Evolutionary conservation across 2,113 vertebrate species (phyloP).

Genomic region (Typhlomys cinereus): DNA sequence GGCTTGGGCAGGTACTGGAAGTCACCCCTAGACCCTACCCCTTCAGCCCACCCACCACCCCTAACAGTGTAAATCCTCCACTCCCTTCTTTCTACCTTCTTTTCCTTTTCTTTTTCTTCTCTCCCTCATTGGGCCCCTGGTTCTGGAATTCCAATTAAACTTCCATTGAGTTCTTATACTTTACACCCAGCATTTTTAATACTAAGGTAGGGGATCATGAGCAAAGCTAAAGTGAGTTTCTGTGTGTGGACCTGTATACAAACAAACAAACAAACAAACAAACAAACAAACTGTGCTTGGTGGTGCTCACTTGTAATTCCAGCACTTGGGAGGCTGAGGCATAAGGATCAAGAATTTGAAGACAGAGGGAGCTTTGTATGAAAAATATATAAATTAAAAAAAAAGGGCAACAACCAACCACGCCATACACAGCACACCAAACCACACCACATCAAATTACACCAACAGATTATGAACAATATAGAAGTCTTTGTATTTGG

Average conservation of each 20-base stretch:
- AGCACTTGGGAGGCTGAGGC: not conserved
- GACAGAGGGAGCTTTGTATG: not conserved
- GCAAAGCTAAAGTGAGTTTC: not conserved
- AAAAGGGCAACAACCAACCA: not conserved
- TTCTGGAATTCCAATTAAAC: no score
- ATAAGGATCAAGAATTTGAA: not conserved
- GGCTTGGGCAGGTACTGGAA: no score
- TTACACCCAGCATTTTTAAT: not conserved
- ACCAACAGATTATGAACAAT: not conserved
- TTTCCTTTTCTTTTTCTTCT: no score
- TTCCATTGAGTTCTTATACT: no score
- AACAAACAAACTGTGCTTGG: not conserved
- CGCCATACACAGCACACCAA: not conserved
- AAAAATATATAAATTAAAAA: not conserved
- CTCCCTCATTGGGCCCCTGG: no score
- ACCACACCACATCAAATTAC: not conserved
- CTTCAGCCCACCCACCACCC: no score
- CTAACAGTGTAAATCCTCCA: no score
- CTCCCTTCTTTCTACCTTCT: no score
- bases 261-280: not conserved
- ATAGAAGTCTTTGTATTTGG: constrained; percentile 31
- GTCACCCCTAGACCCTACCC: no score
- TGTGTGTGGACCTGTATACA: not conserved
- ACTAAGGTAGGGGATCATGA: not conserved
- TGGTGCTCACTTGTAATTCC: not conserved